Evolutionary conservation across 2,888 invertebrate species (phyloP).

Genomic region (Athripsodes cinereus): DNA sequence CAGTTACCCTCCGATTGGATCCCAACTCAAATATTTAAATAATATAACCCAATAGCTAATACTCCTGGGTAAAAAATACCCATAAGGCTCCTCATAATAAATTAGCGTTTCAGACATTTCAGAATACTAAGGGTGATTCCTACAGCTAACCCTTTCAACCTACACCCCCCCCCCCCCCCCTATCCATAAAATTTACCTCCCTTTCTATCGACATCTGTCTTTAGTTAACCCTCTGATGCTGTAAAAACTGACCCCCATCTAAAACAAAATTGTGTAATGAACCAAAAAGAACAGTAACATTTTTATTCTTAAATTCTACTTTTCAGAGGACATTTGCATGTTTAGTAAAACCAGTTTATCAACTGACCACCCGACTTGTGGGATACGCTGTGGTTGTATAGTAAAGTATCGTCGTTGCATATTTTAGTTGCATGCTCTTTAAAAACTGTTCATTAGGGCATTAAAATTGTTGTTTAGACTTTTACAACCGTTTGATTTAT

Average conservation of each 20-base stretch:
- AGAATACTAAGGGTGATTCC: conserved; percentile 24
- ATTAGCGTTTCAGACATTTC: conserved; percentile 27
- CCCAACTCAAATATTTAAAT: conserved; percentile 15
- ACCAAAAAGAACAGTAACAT: too few relatives aligned
- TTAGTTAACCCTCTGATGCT: conserved; percentile 11
- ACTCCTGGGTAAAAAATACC: conserved; percentile 22
- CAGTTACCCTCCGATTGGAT: conserved; percentile 3
- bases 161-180: neutral
- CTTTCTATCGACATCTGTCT: conserved; percentile 26
- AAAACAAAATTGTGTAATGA: too few relatives aligned
- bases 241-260: neutral
- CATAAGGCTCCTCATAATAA: conserved; percentile 25
- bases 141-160: conserved; percentile 28
- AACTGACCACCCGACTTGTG: too few relatives aligned
- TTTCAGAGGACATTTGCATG: too few relatives aligned
- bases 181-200: conserved; percentile 12
- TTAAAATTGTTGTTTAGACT: too few relatives aligned
- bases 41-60: conserved; percentile 4
- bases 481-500: too few relatives aligned
- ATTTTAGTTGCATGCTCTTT: too few relatives aligned
- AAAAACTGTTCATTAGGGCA: too few relatives aligned
- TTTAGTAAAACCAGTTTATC: too few relatives aligned
- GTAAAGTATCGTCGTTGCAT: too few relatives aligned
- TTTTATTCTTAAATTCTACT: too few relatives aligned
- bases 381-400: too few relatives aligned